These are phyloP conservation scores for Pseudopodoces humilis DNA, from an alignment of 2,113 vertebrate genomes.

Conservation along the genomic window DNA sequence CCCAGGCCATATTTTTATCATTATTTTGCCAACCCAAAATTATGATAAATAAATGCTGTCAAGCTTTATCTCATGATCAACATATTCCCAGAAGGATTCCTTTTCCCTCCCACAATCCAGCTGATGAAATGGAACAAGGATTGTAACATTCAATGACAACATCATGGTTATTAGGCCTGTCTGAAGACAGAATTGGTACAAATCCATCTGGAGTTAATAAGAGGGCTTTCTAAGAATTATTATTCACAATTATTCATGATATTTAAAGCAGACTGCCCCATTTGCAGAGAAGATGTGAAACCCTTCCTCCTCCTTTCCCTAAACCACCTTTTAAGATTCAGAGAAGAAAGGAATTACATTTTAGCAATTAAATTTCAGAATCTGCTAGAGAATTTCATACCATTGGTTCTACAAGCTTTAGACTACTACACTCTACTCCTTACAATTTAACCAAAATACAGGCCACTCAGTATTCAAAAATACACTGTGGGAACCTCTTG, in stretches of 20 bases:
- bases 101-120: not conserved
- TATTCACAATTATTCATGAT: accelerated
- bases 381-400: not conserved
- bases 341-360: not conserved
- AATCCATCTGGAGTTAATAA: not conserved
- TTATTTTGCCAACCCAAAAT: not conserved
- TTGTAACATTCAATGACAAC: not conserved
- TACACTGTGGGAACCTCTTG: not conserved
- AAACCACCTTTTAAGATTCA: not conserved
- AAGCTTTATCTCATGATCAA: not conserved
- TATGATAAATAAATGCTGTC: not conserved
- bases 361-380: not conserved
- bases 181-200: not conserved
- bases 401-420: not conserved
- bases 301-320: not conserved
- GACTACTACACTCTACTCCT: not conserved
- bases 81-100: not conserved
- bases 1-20: not conserved
- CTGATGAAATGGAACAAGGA: not conserved
- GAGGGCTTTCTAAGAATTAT: not conserved
- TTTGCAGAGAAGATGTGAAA: not conserved
- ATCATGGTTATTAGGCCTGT: not conserved
- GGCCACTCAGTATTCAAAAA: not conserved
- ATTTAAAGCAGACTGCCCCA: not conserved
- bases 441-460: not conserved